phyloP scores from a whole-genome alignment of 2,888 invertebrate species.

The Spodoptera picta region DNA sequence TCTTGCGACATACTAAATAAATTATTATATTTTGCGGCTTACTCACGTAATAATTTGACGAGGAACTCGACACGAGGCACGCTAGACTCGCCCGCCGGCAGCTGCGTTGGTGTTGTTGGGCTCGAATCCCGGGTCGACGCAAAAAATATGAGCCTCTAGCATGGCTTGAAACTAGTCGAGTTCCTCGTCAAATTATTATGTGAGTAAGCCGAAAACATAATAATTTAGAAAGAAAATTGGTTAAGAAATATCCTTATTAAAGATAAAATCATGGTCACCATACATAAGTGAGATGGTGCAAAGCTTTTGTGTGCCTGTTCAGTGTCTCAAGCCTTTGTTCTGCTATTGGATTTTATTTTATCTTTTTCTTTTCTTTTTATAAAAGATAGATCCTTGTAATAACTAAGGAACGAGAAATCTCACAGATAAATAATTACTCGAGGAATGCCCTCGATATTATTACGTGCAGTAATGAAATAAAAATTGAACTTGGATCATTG shows the following conservation, averaged over 20 bases:
- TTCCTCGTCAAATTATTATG: too few relatives aligned
- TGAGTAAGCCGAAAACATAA: too few relatives aligned
- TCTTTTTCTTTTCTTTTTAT: slow-evolving; percentile 44
- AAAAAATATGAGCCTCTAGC: too few relatives aligned
- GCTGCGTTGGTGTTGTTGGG: too few relatives aligned
- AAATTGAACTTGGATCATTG: background rate
- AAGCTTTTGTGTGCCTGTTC: slow-evolving; percentile 62
- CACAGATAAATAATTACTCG: slow-evolving; percentile 43
- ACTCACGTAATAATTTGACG: too few relatives aligned
- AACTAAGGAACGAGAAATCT: slow-evolving; percentile 42
- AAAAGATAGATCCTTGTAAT: slow-evolving; percentile 47
- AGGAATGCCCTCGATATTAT: slow-evolving; percentile 16
- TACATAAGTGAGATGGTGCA: slow-evolving; percentile 56
- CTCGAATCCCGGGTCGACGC: too few relatives aligned
- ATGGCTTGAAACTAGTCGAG: too few relatives aligned
- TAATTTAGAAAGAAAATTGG: too few relatives aligned
- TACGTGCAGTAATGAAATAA: slow-evolving; percentile 15
- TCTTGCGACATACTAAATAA: too few relatives aligned
- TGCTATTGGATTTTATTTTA: slow-evolving; percentile 57
- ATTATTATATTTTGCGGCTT: too few relatives aligned
- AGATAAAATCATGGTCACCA: slow-evolving; percentile 38
- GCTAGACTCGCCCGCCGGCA: too few relatives aligned
- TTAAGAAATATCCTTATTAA: background rate
- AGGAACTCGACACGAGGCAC: too few relatives aligned
- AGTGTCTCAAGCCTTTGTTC: slow-evolving; percentile 59